phyloP scores from a whole-genome alignment of 2,888 invertebrate species.

The Hecatera dysodea region DNA sequence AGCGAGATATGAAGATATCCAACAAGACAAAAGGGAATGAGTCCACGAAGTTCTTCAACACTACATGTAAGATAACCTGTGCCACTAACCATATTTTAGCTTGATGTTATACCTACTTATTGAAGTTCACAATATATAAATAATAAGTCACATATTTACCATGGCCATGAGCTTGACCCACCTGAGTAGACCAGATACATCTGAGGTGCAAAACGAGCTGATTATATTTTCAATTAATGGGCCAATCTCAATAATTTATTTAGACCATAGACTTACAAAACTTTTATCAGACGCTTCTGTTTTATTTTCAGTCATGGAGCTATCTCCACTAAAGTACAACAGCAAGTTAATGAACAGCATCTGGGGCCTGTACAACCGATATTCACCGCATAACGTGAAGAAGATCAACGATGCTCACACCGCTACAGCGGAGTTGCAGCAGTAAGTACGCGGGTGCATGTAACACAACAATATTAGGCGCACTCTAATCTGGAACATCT shows the following conservation, averaged over 20 bases:
- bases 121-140: neutral
- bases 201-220: neutral
- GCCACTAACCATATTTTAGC: neutral
- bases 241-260: neutral
- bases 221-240: neutral
- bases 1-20: slow-evolving; percentile 89
- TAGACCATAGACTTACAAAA: neutral
- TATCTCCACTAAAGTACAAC: slow-evolving; percentile 94
- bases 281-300: neutral
- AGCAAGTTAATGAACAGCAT: slow-evolving; percentile 97
- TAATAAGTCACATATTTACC: neutral
- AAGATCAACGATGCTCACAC: slow-evolving; percentile 92
- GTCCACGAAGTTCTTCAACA: slow-evolving; percentile 81
- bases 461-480: neutral
- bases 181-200: no score
- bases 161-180: neutral
- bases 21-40: slow-evolving; percentile 86
- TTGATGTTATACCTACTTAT: no score
- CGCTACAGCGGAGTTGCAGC: slow-evolving; percentile 87
- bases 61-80: slow-evolving; percentile 76
- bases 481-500: neutral
- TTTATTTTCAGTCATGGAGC: slow-evolving; percentile 90
- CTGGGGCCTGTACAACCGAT: slow-evolving; percentile 97
- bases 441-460: slow-evolving; percentile 74
- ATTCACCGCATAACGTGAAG: slow-evolving; percentile 97